Evolutionary conservation across 2,113 vertebrate species (phyloP).

Genomic region (Callochromis pleurospilus): DNA sequence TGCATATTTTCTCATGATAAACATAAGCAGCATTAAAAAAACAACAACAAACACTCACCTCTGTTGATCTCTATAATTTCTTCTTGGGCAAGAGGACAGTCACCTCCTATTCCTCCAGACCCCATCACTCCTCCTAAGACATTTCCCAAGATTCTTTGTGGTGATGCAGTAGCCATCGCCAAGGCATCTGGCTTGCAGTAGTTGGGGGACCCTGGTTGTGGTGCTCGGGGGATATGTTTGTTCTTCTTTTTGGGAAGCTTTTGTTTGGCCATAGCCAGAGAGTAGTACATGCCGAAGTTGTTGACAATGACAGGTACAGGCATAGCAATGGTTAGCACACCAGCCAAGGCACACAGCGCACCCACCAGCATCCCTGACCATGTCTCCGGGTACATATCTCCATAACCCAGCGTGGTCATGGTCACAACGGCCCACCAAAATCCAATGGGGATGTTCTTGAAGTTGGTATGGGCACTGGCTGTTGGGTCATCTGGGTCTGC

Average conservation of each 20-base stretch:
- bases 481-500: conserved; percentile 85
- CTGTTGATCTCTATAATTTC: conserved; percentile 92
- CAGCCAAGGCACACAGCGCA: conserved; percentile 87
- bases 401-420: conserved; percentile 93
- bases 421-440: conserved; percentile 99
- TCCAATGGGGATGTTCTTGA: conserved; percentile 96
- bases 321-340: conserved; percentile 97
- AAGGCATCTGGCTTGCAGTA: conserved; percentile 88
- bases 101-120: conserved; percentile 69
- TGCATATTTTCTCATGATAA: not conserved
- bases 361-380: conserved; percentile 98
- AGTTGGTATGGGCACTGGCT: conserved; percentile 84
- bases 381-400: conserved; percentile 94
- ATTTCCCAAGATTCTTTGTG: conserved; percentile 78
- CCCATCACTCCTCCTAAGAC: conserved; percentile 73
- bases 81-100: conserved; percentile 89
- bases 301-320: conserved; percentile 97
- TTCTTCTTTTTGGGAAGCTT: conserved; percentile 97
- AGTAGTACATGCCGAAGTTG: conserved; percentile 98
- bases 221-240: conserved; percentile 88
- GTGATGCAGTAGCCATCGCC: conserved; percentile 77
- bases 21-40: not conserved
- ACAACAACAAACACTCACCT: conserved; percentile 58
- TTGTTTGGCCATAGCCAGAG: conserved; percentile 95
- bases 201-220: conserved; percentile 88